These are phyloP conservation scores for Pygocentrus nattereri DNA, from an alignment of 2,797 vertebrate genomes.

Conservation along the genomic window DNA sequence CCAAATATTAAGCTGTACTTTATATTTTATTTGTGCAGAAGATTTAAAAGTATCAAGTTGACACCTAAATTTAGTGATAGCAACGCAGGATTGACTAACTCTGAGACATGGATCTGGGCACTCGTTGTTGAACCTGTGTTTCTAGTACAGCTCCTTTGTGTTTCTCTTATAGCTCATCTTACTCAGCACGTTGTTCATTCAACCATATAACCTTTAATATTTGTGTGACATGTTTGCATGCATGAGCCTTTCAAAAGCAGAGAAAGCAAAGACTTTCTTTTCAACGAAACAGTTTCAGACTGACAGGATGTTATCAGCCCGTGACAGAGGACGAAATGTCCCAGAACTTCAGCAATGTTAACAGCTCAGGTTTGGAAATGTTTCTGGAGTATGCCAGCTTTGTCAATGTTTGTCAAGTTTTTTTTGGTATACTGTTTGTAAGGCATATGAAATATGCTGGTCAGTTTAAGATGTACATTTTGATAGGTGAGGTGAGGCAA, in stretches of 20 bases:
- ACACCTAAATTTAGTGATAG: not conserved
- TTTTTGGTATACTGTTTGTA: not conserved
- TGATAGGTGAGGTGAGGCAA: too few species aligned
- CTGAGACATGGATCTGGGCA: constrained; percentile 18
- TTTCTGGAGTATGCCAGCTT: not conserved
- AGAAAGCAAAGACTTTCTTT: not conserved
- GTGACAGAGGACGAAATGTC: not conserved
- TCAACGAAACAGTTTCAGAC: not conserved
- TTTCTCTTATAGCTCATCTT: not conserved
- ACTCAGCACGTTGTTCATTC: not conserved
- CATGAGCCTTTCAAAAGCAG: not conserved
- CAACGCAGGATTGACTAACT: not conserved
- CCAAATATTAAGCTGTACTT: not conserved
- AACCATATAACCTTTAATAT: not conserved
- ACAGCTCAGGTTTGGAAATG: not conserved
- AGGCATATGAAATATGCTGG: too few species aligned
- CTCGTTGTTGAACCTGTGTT: constrained; percentile 18
- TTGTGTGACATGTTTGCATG: not conserved
- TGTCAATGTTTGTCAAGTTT: not conserved
- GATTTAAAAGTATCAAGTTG: not conserved
- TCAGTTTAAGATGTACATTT: too few species aligned
- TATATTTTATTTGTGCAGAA: not conserved
- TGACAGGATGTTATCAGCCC: not conserved
- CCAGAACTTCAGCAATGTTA: not conserved
- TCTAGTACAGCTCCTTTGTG: constrained; percentile 4